Evolutionary conservation across 2,888 invertebrate genomes (phyloP).

Genomic region (Microchrysa polita): DNA sequence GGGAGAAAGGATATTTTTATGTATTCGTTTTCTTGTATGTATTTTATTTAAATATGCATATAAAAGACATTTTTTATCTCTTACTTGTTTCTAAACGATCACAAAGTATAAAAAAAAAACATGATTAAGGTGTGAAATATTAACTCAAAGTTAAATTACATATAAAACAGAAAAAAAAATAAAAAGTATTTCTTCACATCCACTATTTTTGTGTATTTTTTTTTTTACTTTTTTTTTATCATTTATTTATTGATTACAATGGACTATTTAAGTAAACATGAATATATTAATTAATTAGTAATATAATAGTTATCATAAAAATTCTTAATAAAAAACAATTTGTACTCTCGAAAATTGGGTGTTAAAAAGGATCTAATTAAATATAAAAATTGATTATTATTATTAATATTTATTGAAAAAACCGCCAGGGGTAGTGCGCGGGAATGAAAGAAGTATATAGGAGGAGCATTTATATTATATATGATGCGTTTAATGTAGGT

Average conservation of each 20-base stretch:
- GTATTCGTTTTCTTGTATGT: too few species aligned
- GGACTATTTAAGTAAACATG: constrained; percentile 48
- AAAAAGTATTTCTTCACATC: constrained; percentile 7
- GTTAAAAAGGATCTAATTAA: constrained; percentile 38
- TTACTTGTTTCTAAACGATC: background rate
- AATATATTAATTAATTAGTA: constrained; percentile 50
- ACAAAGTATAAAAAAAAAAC: background rate
- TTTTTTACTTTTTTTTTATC: background rate
- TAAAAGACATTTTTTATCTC: background rate
- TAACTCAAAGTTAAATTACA: too few species aligned
- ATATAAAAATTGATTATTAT: background rate
- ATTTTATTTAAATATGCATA: too few species aligned
- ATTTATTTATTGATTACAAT: constrained; percentile 45
- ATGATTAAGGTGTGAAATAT: too few species aligned
- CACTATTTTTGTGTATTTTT: background rate
- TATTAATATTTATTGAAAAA: too few species aligned
- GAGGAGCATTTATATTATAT: background rate
- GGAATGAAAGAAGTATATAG: constrained; percentile 8
- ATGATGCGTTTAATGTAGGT: too few species aligned
- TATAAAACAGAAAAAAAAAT: too few species aligned
- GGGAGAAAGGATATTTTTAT: too few species aligned
- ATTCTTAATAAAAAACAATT: constrained; percentile 62
- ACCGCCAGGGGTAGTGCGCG: constrained; percentile 1
- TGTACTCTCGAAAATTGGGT: constrained; percentile 64
- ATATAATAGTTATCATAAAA: constrained; percentile 55